phyloP scores from a whole-genome alignment of 2,888 invertebrate species.

The Chromoteleia sp. region DNA sequence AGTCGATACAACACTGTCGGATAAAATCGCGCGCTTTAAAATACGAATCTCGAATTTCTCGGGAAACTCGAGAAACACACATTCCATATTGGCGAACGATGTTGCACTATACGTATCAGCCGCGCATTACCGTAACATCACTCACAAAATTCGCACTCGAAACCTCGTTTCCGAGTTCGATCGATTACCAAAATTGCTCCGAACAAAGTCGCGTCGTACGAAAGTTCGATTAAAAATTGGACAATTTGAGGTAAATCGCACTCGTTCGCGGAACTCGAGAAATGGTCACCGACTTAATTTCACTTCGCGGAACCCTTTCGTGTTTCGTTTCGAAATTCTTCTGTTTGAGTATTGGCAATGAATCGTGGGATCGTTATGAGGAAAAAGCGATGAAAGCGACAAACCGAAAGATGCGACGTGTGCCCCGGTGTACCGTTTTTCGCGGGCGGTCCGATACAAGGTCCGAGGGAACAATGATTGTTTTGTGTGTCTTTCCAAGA shows the following conservation, averaged over 20 bases:
- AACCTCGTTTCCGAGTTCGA: slow-evolving; percentile 13
- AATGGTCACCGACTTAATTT: too few species aligned
- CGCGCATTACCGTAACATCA: slow-evolving; percentile 27
- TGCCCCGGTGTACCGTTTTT: slow-evolving; percentile 53
- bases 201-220: too few species aligned
- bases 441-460: slow-evolving; percentile 28
- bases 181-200: not conserved
- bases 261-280: too few species aligned
- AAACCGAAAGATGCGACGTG: slow-evolving; percentile 23
- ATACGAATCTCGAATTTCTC: slow-evolving; percentile 53
- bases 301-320: too few species aligned
- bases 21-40: slow-evolving; percentile 54
- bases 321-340: too few species aligned
- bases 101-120: slow-evolving; percentile 42
- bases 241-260: too few species aligned
- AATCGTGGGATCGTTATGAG: not conserved
- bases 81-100: slow-evolving; percentile 54
- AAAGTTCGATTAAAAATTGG: too few species aligned
- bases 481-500: slow-evolving; percentile 57
- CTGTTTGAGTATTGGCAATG: not conserved
- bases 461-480: slow-evolving; percentile 21
- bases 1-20: slow-evolving; percentile 44
- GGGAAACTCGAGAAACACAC: slow-evolving; percentile 56
- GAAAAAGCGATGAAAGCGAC: slow-evolving; percentile 14
- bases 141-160: slow-evolving; percentile 32